phyloP scores from a whole-genome alignment of 2,797 vertebrate genomes.

The Moxostoma hubbsi region DNA sequence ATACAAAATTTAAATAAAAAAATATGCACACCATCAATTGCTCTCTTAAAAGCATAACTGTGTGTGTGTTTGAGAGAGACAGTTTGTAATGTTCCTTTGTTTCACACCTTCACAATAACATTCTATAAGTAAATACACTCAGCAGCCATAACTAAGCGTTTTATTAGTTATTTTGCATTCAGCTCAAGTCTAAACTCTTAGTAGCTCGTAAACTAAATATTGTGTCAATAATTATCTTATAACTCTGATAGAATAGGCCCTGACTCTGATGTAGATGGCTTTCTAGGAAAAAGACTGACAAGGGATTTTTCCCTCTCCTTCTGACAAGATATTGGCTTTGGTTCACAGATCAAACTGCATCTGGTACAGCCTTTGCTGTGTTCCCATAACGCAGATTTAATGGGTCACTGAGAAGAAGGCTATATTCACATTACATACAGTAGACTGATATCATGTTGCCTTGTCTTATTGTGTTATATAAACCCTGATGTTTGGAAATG shows the following conservation, averaged over 20 bases:
- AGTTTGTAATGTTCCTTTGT: slow-evolving; percentile 63
- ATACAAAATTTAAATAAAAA: slow-evolving; percentile 24
- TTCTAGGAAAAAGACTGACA: slow-evolving; percentile 48
- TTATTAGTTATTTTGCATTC: slow-evolving; percentile 59
- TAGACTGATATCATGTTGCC: not conserved
- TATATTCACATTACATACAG: slow-evolving; percentile 15
- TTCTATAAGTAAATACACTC: slow-evolving; percentile 42
- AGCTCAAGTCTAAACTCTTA: slow-evolving; percentile 54
- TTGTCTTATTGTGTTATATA: slow-evolving; percentile 9
- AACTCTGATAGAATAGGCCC: slow-evolving; percentile 35
- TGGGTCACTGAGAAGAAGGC: slow-evolving; percentile 4
- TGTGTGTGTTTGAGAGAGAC: slow-evolving; percentile 65
- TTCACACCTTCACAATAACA: slow-evolving; percentile 68
- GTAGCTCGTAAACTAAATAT: slow-evolving; percentile 54
- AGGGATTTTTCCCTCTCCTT: not conserved
- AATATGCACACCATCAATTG: slow-evolving; percentile 70
- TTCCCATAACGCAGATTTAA: not conserved
- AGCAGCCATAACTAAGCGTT: slow-evolving; percentile 37
- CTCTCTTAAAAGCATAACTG: slow-evolving; percentile 69
- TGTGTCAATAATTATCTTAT: slow-evolving; percentile 59
- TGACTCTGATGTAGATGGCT: slow-evolving; percentile 22
- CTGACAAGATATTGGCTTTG: not conserved
- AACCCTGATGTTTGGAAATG: slow-evolving; percentile 1
- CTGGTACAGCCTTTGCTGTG: not conserved
- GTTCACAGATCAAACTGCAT: not conserved